These are phyloP conservation scores for Cepaea hortensis DNA, from an alignment of 2,888 invertebrate species.

Conservation along the genomic window DNA sequence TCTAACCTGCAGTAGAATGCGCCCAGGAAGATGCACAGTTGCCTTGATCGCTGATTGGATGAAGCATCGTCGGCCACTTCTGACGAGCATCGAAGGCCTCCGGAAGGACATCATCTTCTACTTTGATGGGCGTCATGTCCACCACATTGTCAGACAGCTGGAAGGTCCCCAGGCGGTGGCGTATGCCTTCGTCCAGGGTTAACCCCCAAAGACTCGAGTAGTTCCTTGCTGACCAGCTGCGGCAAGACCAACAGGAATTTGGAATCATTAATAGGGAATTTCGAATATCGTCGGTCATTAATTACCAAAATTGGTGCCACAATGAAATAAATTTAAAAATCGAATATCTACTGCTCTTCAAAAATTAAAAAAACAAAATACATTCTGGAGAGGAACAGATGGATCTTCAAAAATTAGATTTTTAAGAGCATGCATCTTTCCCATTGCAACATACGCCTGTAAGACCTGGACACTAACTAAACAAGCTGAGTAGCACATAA, in stretches of 20 bases:
- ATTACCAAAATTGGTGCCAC: neutral
- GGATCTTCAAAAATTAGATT: too few species aligned
- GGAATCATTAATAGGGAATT: too few species aligned
- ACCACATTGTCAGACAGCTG: constrained; percentile 78
- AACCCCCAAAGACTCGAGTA: constrained; percentile 90
- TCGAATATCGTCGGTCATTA: too few species aligned
- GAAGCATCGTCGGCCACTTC: constrained; percentile 86
- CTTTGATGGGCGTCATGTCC: constrained; percentile 69
- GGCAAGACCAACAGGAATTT: constrained; percentile 46
- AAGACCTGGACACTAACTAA: too few species aligned
- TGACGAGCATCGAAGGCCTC: constrained; percentile 85
- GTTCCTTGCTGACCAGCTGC: constrained; percentile 88
- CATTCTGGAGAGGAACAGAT: too few species aligned
- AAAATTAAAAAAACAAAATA: too few species aligned
- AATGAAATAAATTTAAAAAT: neutral
- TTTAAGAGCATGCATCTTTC: too few species aligned
- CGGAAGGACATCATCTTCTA: constrained; percentile 77
- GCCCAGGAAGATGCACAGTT: constrained; percentile 95
- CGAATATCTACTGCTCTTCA: too few species aligned
- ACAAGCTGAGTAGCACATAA: too few species aligned
- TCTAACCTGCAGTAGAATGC: constrained; percentile 84
- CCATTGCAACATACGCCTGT: too few species aligned
- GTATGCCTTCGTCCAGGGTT: constrained; percentile 87
- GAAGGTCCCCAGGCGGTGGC: constrained; percentile 84
- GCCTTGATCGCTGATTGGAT: constrained; percentile 81